Evolutionary conservation across 1,140 invertebrate species (phyloP), one percentile per base, ranked within the genome.

Genomic region (Drosophila ficusphila): DNA sequence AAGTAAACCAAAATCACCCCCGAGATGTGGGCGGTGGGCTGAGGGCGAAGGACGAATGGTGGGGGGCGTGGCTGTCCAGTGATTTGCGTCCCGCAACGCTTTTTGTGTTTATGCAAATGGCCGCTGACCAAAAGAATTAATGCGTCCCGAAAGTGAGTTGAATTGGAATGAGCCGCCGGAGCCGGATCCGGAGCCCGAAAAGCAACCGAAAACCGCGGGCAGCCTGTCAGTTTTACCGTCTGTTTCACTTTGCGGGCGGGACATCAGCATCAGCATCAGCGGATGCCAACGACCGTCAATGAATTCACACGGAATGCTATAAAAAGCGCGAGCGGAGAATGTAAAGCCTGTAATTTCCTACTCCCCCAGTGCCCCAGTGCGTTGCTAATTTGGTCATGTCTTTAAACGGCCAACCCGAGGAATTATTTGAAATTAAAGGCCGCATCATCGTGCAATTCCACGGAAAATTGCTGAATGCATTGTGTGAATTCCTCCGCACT

Each of bases 101-200:
- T 74, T 75, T 61, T 73, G 58, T 85, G 76, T 77, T 83, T 83
- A 83, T 83, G 75, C 69, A 85, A 83, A 83, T 86, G 77, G 56
- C 39, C 62, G 48, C 60, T 79, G 79, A 83, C 70, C 79, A 81
- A 76, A 77, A 64, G 68, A 85, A 86, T 81, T 88, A 88, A 86
- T 86, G 82, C 57, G 72, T 57, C 38, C 53, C 42, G 72, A 72
- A 72, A 86, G 72, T 85, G 79, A 79, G 76, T 65, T 86, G 82
- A 86, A 86, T 85, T 47, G 72, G 76, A 85, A 81, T 85, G 76
- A 81, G 81, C 57, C 38, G 34, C 36, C n/a, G n/a, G n/a, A n/a
- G 33, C 14, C 47, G 14, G 31, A n/a, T 31, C 16, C 33, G 9
- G 9, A 41, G 47, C 25, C 29, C 33, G 23, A 58, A 44, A 64